Evolutionary conservation across 2,797 vertebrate genomes (phyloP), one percentile per base, ranked within the genome.

Genomic region (Mus minutoides): DNA sequence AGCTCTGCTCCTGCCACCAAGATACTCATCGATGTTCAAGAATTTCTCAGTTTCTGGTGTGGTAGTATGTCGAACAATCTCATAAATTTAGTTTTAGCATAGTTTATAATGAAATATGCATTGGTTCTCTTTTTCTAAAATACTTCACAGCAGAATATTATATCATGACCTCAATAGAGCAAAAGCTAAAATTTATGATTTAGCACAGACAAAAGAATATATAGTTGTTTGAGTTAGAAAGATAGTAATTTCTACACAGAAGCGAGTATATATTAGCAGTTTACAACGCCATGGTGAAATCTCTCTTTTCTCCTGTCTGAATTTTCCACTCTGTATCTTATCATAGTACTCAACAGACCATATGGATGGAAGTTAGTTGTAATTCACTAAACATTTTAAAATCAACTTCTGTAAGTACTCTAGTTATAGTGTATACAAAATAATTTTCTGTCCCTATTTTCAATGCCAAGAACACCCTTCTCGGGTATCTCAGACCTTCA

Each of bases 381-480:
- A 82, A 34, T 31, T 92, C 29, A 75, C 24, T 73, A 62, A 60
- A 67, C 60, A 71, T 88, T 92, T 92, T 78, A 46, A 90, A 86
- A 82, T 29, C 40, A n/a, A 75, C 4, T 52, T 88, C 78, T 37
- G 46, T 86, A 75, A 46, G 22, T 92, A 76, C 88, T 84, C 34
- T 76, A 78, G 52, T 29, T 83, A 19, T 67, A 52, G 71, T 71
- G 46, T 87, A 29, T 78, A 17, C 52, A 77, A 91, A 87, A 90
- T 6, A 60, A 37, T 34, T 73, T 54, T 19, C 31, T 79, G 3
- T 62, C 24, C 7, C 34, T 46, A 4, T 60, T 94, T 94, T 82
- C 37, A 82, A 2, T 89, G 31, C 43, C 64, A 79, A 79, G 80
- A 73, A 22, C 7, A 34, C 21, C 31, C 37, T 7, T 7, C 10